Evolutionary conservation across 2,797 vertebrate species (phyloP).

Genomic region (Yasuhikotakia modesta): DNA sequence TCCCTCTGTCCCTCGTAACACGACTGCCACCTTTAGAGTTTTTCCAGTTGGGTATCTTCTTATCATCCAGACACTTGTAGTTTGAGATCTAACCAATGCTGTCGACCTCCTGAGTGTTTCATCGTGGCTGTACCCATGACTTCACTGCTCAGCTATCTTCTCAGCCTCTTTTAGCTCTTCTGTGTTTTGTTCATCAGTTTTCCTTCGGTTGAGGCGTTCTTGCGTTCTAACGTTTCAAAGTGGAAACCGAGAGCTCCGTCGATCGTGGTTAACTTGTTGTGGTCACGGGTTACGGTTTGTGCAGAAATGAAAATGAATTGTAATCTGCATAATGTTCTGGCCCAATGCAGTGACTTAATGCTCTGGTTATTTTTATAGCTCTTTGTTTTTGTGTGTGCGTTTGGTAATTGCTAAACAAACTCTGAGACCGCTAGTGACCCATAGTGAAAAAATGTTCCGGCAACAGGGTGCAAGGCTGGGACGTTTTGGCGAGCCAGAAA

Average conservation of each 20-base stretch:
- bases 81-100: neutral
- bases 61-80: too few species aligned
- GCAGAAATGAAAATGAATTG: slow-evolving; percentile 5
- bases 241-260: neutral
- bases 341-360: neutral
- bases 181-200: too few species aligned
- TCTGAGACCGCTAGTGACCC: slow-evolving; percentile 23
- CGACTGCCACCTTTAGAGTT: too few species aligned
- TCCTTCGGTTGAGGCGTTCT: too few species aligned
- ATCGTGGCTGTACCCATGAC: neutral
- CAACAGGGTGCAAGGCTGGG: slow-evolving; percentile 40
- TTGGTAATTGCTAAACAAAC: slow-evolving; percentile 35
- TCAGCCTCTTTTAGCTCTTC: neutral
- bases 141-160: neutral
- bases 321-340: slow-evolving; percentile 29
- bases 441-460: slow-evolving; percentile 44
- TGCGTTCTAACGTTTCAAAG: too few species aligned
- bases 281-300: neutral
- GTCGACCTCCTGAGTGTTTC: neutral
- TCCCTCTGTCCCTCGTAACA: too few species aligned
- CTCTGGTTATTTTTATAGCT: slow-evolving; percentile 19
- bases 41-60: neutral
- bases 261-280: neutral
- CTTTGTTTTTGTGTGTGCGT: slow-evolving; percentile 11
- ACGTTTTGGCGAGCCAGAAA: slow-evolving; percentile 31